Percentiles rank a stretch among this genome's conserved stretches.
Evolutionary conservation across 2,797 vertebrate species (phyloP).

Genomic region (Pseudopleuronectes americanus): DNA sequence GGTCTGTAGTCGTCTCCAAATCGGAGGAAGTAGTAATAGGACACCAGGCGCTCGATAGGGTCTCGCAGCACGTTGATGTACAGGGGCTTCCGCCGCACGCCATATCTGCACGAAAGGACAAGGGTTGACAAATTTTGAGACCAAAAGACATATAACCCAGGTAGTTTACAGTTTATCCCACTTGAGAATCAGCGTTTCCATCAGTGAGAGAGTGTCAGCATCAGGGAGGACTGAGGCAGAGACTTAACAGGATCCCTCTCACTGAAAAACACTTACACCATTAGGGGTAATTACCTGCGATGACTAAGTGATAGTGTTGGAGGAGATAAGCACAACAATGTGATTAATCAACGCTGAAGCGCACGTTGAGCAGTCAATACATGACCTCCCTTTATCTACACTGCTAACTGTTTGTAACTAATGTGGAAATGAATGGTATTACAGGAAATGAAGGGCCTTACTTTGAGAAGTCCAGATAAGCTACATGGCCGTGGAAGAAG

Average conservation of each 20-base stretch:
- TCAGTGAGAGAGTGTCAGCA: constrained; percentile 27
- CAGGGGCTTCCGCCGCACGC: constrained; percentile 91
- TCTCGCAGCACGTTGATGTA: constrained; percentile 98
- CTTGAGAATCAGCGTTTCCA: constrained; percentile 20
- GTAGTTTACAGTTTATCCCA: constrained; percentile 6
- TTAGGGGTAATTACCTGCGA: constrained; percentile 74
- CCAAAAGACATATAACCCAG: not conserved
- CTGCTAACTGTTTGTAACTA: constrained; percentile 54
- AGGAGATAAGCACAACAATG: constrained; percentile 71
- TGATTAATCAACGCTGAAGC: constrained; percentile 70
- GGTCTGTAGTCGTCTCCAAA: constrained; percentile 98
- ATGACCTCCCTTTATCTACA: constrained; percentile 59
- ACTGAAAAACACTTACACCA: constrained; percentile 48
- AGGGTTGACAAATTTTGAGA: not conserved
- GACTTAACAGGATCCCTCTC: constrained; percentile 29
- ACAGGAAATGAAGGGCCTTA: constrained; percentile 78
- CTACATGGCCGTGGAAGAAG: constrained; percentile 96
- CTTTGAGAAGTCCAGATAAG: constrained; percentile 97
- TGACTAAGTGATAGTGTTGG: constrained; percentile 59
- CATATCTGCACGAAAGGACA: constrained; percentile 81
- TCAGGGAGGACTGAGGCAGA: constrained; percentile 9
- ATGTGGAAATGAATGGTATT: constrained; percentile 67
- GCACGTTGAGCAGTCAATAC: constrained; percentile 62
- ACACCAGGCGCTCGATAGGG: constrained; percentile 95
- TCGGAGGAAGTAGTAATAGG: constrained; percentile 97